These are phyloP conservation scores for Mesitornis unicolor DNA, from an alignment of 2,113 vertebrate species.

Conservation along the genomic window DNA sequence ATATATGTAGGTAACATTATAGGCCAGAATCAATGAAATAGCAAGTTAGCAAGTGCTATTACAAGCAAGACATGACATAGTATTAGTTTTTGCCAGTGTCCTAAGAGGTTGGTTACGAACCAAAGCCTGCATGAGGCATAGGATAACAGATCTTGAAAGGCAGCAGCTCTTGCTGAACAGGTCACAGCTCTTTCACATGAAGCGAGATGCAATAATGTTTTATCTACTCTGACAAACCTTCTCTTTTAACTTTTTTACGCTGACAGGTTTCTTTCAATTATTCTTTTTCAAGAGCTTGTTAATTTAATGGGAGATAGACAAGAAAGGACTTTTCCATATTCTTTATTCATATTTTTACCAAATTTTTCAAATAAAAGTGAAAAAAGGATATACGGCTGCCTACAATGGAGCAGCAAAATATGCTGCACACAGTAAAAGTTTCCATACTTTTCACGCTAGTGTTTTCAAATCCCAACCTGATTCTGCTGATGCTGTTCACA, in stretches of 20 bases:
- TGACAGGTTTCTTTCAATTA: neutral
- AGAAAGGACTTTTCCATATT: neutral
- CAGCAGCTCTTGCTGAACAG: neutral
- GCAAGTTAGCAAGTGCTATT: neutral
- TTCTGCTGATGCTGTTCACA: neutral
- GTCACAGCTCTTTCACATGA: neutral
- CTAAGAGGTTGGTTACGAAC: neutral
- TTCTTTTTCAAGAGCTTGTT: neutral
- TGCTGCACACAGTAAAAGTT: neutral
- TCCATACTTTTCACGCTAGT: neutral
- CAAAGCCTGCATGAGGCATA: neutral
- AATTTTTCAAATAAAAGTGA: neutral
- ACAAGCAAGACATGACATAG: neutral
- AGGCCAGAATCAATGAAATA: neutral
- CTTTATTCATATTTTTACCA: neutral
- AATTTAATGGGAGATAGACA: neutral
- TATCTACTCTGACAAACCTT: neutral
- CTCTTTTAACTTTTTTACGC: neutral
- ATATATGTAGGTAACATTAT: neutral
- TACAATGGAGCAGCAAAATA: neutral
- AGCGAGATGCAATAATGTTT: neutral
- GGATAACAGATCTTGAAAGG: neutral
- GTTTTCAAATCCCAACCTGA: accelerated
- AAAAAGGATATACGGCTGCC: neutral
- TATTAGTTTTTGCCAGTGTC: neutral